Base-by-base conservation (phyloP, 2,113 vertebrate genomes). In the Rostratula benghalensis region DNA sequence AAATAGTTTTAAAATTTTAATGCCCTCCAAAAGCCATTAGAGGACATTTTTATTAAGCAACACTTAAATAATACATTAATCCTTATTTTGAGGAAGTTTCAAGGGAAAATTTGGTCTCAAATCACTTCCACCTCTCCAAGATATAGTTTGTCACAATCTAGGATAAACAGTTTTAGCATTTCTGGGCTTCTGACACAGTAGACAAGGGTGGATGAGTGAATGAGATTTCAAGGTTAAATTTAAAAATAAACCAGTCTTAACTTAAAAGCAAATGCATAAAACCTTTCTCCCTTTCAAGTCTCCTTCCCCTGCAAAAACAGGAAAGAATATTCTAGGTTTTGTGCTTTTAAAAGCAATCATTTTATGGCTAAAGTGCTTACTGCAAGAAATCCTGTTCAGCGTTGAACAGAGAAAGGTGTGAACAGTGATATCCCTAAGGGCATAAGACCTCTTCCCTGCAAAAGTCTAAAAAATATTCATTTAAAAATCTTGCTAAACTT, bases 1-100 rank as follows among this genome's bases (percentile, higher is more conserved):
- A 92, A 74, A 87, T 31, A 65, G 43, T 15, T 54, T 91, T 94
- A 63, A 95, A 93, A 95, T 71, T 92, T 83, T 95, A 91, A 93
- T 91, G 53, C 2, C 27, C 18, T 90, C 35, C 60, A 87, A 91
- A 74, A 93, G 8, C 28, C 71, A 50, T 86, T 77, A 85, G 41
- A 89, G 18, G 33, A 14, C 11, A 41, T 51, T 82, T 84, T 90
- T 89, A 91, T 81, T 90, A 87, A 88, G 9, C 33, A 94, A 86
- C 28, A 67, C 51, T 86, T 94, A 65, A 96, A 91, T 93, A 95
- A 89, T 91, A 50, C 3, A 67, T 92, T 89, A 17, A 82, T 81
- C 92, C 67, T 91, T 79, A 71, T 85, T 95, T 81, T 92, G 48
- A 59, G 54, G 35, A 78, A 17, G 25, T 45, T 94, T 76, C 56